A percentile compares a stretch with the other conserved stretches of the same genome.
Conservation (phyloP, 2,888 invertebrate species). For the Netelia inedita region DNA sequence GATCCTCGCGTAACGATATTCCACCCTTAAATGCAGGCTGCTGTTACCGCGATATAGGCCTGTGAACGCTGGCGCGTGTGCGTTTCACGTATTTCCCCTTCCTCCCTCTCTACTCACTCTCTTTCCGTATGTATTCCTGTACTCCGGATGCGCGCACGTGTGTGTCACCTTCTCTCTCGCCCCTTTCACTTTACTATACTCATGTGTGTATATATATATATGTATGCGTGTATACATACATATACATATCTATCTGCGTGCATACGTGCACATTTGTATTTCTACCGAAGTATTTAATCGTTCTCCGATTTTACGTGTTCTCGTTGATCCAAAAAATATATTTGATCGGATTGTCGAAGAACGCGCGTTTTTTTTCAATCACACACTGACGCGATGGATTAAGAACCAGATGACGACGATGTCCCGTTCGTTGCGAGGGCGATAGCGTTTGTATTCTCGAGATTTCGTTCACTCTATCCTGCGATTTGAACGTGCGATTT, state of each 20-base stretch:
- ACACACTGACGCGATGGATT: not conserved
- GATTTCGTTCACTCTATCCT: no score
- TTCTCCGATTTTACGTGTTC: constrained; percentile 18
- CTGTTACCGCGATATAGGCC: not conserved
- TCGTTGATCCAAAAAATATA: not conserved
- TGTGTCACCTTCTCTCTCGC: constrained; percentile 55
- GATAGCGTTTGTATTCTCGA: no score
- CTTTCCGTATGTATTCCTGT: constrained; percentile 32
- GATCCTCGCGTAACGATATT: constrained; percentile 46
- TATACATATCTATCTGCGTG: not conserved
- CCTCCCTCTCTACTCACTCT: constrained; percentile 6
- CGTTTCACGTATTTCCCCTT: constrained; percentile 28
- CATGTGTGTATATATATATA: constrained; percentile 4
- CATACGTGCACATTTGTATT: not conserved
- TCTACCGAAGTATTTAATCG: not conserved
- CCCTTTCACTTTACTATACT: constrained; percentile 49
- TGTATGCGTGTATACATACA: constrained; percentile 7
- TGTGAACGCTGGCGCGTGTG: constrained; percentile 11
- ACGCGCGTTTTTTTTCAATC: not conserved
- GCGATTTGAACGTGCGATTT: no score
- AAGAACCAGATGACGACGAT: no score
- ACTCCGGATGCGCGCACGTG: constrained; percentile 60
- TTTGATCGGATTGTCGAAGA: not conserved
- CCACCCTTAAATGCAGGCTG: constrained; percentile 34
- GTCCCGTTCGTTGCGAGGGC: no score